Evolutionary conservation across 2,888 invertebrate genomes (phyloP).

Genomic region (Phortica okadai): DNA sequence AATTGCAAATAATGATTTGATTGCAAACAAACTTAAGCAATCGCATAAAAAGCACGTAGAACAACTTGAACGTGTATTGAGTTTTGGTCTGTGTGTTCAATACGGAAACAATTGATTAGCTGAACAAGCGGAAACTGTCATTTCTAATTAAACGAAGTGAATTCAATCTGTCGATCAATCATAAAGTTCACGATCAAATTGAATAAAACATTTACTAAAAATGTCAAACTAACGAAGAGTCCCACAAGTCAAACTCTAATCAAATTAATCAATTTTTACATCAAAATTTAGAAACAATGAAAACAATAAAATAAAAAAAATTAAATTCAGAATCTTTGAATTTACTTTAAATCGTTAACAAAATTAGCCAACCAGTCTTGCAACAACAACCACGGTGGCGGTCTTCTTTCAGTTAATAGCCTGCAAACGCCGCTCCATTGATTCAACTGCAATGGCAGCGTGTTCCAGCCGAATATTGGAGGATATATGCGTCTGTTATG

Average conservation of each 20-base stretch:
- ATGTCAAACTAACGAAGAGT: no score
- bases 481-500: neutral
- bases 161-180: neutral
- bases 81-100: neutral
- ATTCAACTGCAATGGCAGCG: neutral
- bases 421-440: neutral
- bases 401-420: neutral
- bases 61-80: neutral
- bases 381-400: no score
- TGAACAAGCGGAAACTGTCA: no score
- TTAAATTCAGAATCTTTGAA: no score
- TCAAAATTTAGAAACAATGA: no score
- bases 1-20: neutral
- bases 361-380: no score
- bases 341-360: no score
- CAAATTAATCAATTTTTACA: no score
- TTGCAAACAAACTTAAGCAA: neutral
- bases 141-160: neutral
- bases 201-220: no score
- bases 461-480: neutral
- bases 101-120: neutral
- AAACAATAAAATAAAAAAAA: no score
- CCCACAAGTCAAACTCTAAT: no score
- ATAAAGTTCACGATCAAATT: no score
- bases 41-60: neutral